Evolutionary conservation across 2,113 vertebrate species (phyloP).

Genomic region (Sinocyclocheilus anophthalmus): DNA sequence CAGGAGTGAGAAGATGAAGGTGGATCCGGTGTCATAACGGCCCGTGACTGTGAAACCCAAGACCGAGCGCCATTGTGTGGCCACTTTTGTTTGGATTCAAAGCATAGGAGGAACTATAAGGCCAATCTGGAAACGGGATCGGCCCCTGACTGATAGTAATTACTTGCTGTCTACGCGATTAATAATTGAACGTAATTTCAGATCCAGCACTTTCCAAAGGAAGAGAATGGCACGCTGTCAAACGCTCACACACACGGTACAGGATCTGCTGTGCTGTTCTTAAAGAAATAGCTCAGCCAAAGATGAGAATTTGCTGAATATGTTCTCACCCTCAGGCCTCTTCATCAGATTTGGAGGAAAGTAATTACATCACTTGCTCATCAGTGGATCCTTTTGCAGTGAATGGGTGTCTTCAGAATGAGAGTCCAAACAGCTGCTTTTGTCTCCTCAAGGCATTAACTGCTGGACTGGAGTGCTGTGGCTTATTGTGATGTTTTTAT

Average conservation of each 20-base stretch:
- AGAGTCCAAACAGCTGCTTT: no score
- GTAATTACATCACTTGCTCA: no score
- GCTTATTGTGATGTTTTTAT: no score
- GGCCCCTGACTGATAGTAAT: conserved; percentile 83
- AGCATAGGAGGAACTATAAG: conserved; percentile 78
- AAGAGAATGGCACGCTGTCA: conserved; percentile 34
- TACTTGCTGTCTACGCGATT: conserved; percentile 83
- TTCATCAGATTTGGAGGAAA: no score
- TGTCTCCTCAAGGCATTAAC: no score
- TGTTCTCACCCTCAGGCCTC: no score
- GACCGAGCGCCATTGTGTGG: conserved; percentile 73
- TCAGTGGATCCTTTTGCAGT: no score
- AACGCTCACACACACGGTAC: not conserved
- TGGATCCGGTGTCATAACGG: conserved; percentile 84
- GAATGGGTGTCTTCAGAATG: no score
- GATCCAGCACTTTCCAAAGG: conserved; percentile 80
- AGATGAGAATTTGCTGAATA: no score
- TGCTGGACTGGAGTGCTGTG: no score
- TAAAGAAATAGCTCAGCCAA: not conserved
- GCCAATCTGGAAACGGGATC: conserved; percentile 86
- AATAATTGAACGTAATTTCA: conserved; percentile 98
- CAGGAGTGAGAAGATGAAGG: conserved; percentile 61
- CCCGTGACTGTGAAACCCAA: conserved; percentile 80
- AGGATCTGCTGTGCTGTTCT: not conserved
- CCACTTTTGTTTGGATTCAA: conserved; percentile 86